Evolutionary conservation across 2,888 invertebrate species (phyloP).

Genomic region (Lasiommata megera): DNA sequence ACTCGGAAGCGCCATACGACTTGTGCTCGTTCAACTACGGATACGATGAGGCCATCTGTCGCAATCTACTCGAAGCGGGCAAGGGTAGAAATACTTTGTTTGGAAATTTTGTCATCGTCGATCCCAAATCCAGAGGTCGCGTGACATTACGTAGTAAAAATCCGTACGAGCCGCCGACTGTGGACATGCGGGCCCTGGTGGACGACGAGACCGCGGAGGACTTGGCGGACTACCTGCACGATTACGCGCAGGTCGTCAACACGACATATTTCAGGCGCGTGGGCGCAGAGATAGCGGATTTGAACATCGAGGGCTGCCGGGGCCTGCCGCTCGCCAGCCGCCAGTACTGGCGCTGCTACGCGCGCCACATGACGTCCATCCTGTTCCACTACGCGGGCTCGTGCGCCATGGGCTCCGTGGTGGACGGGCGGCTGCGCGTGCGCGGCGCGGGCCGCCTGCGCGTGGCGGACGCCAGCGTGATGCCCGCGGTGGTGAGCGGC

Average conservation of each 20-base stretch:
- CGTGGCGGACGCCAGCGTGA: slow-evolving; percentile 88
- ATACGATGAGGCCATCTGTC: slow-evolving; percentile 38
- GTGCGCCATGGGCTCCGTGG: slow-evolving; percentile 44
- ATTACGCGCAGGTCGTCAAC: slow-evolving; percentile 38
- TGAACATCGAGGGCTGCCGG: slow-evolving; percentile 34
- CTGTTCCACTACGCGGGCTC: slow-evolving; percentile 43
- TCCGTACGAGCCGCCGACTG: slow-evolving; percentile 53
- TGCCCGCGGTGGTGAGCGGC: slow-evolving; percentile 87
- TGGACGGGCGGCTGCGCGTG: slow-evolving; percentile 40
- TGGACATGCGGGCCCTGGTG: slow-evolving; percentile 36
- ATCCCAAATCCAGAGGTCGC: slow-evolving; percentile 73
- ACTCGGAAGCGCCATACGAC: too few relatives aligned
- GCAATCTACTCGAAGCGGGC: slow-evolving; percentile 31
- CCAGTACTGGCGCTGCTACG: slow-evolving; percentile 42
- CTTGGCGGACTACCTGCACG: slow-evolving; percentile 35
- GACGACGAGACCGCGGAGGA: slow-evolving; percentile 37
- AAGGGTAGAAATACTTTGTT: slow-evolving; percentile 33
- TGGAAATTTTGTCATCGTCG: slow-evolving; percentile 35
- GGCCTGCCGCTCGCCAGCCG: slow-evolving; percentile 8
- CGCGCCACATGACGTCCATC: slow-evolving; percentile 36
- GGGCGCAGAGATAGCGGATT: slow-evolving; percentile 35
- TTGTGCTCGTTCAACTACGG: too few relatives aligned
- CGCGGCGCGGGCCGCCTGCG: slow-evolving; percentile 43
- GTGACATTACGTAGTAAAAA: slow-evolving; percentile 75
- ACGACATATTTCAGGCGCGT: slow-evolving; percentile 37